A percentile compares a stretch with the other conserved stretches of the same genome.
These are phyloP conservation scores for Pycnonotus jocosus DNA, from an alignment of 2,113 vertebrate genomes.

Conservation along the genomic window DNA sequence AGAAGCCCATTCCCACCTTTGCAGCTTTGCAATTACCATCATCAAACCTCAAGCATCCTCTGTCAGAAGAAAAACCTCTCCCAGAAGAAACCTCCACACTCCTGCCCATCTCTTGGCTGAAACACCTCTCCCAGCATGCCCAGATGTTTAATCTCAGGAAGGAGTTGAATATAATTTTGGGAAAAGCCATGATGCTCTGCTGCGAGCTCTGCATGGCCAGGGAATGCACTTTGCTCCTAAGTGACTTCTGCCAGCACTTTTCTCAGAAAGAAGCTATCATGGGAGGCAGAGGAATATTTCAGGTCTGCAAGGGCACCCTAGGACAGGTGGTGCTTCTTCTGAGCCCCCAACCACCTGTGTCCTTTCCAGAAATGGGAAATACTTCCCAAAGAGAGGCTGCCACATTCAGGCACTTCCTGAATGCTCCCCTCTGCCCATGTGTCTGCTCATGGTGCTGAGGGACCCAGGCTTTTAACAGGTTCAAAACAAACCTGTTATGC, in stretches of 20 bases:
- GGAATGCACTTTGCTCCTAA: background rate
- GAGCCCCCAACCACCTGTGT: fast-evolving
- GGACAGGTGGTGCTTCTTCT: background rate
- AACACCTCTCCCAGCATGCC: background rate
- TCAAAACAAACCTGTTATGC: background rate
- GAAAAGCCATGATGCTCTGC: background rate
- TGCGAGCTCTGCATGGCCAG: background rate
- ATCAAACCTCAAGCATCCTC: background rate
- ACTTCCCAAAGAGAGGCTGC: background rate
- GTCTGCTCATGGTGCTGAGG: fast-evolving
- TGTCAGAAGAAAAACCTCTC: background rate
- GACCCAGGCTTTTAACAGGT: background rate
- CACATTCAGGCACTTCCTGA: fast-evolving
- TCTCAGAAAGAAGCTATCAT: background rate
- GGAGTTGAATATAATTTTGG: background rate
- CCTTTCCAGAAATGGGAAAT: background rate
- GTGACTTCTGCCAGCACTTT: background rate
- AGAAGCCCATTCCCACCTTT: background rate
- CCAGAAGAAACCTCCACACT: background rate
- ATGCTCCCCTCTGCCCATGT: background rate
- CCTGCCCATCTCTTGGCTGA: background rate
- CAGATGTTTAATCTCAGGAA: background rate
- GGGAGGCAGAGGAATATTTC: background rate
- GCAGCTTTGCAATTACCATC: background rate
- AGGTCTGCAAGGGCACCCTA: background rate